A percentile compares a stretch with the other conserved stretches of the same genome.
These are phyloP conservation scores for Octonoba sinensis DNA, from an alignment of 2,888 invertebrate species.

Conservation along the genomic window DNA sequence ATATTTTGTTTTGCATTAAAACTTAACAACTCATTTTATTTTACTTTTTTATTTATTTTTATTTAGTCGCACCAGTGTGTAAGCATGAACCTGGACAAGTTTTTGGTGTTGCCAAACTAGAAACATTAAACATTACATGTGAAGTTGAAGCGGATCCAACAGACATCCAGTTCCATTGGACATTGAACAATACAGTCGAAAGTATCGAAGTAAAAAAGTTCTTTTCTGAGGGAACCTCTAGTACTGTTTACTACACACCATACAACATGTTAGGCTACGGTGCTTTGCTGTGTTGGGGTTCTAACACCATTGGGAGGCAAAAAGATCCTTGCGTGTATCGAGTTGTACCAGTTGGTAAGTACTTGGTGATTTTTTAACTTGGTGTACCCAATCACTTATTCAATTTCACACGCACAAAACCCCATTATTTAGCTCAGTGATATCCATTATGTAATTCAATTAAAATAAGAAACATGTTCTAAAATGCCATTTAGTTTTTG, in stretches of 20 bases:
- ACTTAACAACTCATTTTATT: too few species aligned
- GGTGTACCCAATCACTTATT: too few species aligned
- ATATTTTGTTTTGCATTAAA: too few species aligned
- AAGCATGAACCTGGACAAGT: conserved; percentile 85
- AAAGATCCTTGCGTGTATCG: conserved; percentile 89
- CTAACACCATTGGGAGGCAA: conserved; percentile 86
- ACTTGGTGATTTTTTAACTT: conserved; percentile 8
- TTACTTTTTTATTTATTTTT: too few species aligned
- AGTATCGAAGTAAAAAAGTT: conserved; percentile 69
- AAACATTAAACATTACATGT: conserved; percentile 72
- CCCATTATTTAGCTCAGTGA: conserved; percentile 63
- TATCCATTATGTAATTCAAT: conserved; percentile 41
- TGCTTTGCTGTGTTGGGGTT: conserved; percentile 86
- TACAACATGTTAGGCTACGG: conserved; percentile 92
- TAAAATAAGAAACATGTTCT: too few species aligned
- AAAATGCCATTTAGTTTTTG: too few species aligned
- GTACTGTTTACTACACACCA: conserved; percentile 88
- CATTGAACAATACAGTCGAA: conserved; percentile 59
- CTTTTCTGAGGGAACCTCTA: conserved; percentile 79
- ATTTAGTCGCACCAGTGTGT: conserved; percentile 91
- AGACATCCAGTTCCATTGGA: conserved; percentile 65
- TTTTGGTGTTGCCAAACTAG: conserved; percentile 91
- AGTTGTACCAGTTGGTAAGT: conserved; percentile 87
- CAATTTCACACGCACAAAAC: conserved; percentile 6
- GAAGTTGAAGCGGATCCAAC: conserved; percentile 66